Base-by-base conservation (phyloP, 2,888 invertebrate species). In the Flabesymbios commensalis region DNA sequence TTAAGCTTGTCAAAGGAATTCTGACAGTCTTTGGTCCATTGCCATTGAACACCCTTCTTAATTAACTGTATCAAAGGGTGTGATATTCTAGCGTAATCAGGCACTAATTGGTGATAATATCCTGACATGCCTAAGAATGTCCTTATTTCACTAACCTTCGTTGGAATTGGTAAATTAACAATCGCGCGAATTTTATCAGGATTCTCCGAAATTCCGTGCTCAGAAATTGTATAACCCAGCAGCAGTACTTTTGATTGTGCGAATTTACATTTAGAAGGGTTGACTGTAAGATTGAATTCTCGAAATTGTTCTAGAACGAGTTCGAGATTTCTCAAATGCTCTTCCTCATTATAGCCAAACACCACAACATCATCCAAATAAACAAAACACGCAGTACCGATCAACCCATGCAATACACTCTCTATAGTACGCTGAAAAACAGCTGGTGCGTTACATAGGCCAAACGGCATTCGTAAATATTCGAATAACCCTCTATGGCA, bases 191-290 rank as follows among this genome's bases (percentile, higher is more conserved):
- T n/a, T 36, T 32, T 53, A 7, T 32, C n/a, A 19, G 49, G 49
- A 22, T 53, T 39, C 5, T 19, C 19, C 22, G 32, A 7, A n/a
- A 53, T 36, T 5, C 53, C 53, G 19, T 53, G 19, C 28, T 28
- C 10, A 29, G 49, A 49, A 49, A 49, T 14, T 5, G 28, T 19
- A 28, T 49, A 39, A 22, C 53, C 53, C 5, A 53, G 53, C 7
- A 17, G 36, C 19, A 14, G 7, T 7, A 53, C 36, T 5, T 19
- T 5, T 53, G 32, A 19, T 5, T 5, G 5, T 5, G 19, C 14
- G 39, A 53, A 53, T 14, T 53, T 7, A 22, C 32, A 53, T 22
- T 53, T 53, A 7, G 53, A 53, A 10, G 53, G 53, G 32, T 53
- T 53, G 4, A 53, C 7, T 36, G n/a, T 53, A 32, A 53, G 36